Conservation (phyloP, 2,797 vertebrate species). For the Gila robusta region DNA sequence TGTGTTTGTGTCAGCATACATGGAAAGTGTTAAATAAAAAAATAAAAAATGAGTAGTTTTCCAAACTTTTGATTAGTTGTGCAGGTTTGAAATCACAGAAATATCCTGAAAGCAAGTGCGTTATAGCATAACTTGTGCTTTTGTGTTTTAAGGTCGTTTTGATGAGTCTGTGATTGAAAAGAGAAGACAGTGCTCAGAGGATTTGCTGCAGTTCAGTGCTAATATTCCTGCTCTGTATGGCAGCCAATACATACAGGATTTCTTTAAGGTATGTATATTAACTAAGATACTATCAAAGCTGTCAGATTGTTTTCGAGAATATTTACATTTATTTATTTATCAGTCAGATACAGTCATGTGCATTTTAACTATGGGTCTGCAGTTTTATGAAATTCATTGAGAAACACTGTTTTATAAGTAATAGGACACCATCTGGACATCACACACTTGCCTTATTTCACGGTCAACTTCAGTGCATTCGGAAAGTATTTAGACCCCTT, state of each 20-base stretch:
- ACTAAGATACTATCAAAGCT: constrained; percentile 42
- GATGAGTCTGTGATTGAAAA: constrained; percentile 95
- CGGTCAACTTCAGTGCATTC: background rate
- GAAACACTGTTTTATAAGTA: background rate
- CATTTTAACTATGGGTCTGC: background rate
- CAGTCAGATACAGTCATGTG: background rate
- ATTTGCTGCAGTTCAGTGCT: constrained; percentile 96
- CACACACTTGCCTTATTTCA: background rate
- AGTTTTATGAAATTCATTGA: background rate
- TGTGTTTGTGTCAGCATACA: constrained; percentile 9
- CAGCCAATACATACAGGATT: constrained; percentile 93
- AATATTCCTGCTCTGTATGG: constrained; percentile 94
- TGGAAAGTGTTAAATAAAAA: background rate
- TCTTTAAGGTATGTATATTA: constrained; percentile 88
- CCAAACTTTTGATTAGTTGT: background rate
- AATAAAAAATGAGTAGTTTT: background rate
- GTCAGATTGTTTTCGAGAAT: background rate
- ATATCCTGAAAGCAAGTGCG: background rate
- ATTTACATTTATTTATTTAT: background rate
- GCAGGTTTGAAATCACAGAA: background rate
- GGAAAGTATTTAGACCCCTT: background rate
- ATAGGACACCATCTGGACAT: background rate
- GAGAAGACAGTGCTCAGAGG: constrained; percentile 96
- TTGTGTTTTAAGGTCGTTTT: constrained; percentile 85
- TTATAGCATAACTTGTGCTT: background rate